These are phyloP conservation scores for Wasmannia auropunctata DNA, from an alignment of 1,140 invertebrate species.

Conservation along the genomic window DNA sequence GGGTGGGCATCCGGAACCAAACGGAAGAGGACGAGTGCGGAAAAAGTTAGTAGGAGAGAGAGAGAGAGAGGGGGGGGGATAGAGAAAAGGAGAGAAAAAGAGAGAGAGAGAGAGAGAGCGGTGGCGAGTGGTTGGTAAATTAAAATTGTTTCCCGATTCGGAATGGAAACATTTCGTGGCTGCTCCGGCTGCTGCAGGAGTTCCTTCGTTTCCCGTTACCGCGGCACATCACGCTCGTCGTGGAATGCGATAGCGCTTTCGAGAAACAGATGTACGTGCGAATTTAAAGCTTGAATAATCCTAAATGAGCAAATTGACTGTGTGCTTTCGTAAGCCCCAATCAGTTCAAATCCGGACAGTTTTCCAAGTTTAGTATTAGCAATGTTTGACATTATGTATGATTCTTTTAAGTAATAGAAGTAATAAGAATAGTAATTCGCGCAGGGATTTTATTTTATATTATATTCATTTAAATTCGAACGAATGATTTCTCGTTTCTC, in stretches of 20 bases:
- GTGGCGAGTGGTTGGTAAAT: constrained; percentile 74
- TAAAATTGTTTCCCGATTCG: constrained; percentile 80
- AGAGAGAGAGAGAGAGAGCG: not conserved
- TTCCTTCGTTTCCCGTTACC: constrained; percentile 63
- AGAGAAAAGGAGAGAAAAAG: not conserved
- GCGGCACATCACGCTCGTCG: constrained; percentile 11
- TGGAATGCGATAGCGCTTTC: constrained; percentile 16
- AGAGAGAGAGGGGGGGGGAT: constrained; percentile 35
- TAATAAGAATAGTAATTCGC: too few species aligned
- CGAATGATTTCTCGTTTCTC: not conserved
- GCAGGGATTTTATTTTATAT: too few species aligned
- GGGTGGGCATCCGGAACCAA: constrained; percentile 30
- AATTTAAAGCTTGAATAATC: constrained; percentile 37
- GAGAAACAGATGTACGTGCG: constrained; percentile 29
- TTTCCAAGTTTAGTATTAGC: not conserved
- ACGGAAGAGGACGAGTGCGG: constrained; percentile 53
- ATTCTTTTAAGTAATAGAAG: not conserved
- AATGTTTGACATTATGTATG: not conserved
- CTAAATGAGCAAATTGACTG: constrained; percentile 17
- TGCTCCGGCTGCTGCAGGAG: constrained; percentile 51
- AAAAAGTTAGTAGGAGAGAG: constrained; percentile 59
- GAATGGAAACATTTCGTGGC: constrained; percentile 76
- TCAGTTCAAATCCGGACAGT: not conserved
- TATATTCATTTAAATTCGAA: constrained; percentile 5
- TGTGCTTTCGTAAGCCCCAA: not conserved